A percentile compares a stretch with the other conserved stretches of the same genome.
Conservation (phyloP, 2,797 vertebrate genomes). For the Spinibarbus caldwelli region DNA sequence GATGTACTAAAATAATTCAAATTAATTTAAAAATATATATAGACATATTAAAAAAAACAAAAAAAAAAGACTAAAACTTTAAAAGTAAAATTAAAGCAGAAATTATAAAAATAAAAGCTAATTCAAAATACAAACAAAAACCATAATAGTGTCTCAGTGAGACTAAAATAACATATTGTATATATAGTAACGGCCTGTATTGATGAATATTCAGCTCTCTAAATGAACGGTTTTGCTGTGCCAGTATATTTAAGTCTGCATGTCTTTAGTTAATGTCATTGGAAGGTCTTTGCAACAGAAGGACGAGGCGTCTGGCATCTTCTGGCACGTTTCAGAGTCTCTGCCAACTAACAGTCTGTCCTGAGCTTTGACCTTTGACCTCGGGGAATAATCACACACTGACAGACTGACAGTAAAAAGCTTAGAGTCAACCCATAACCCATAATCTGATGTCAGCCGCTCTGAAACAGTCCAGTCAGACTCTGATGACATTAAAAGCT, state of each 20-base stretch:
- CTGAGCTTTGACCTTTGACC: conserved; percentile 50
- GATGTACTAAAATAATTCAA: too few relatives aligned
- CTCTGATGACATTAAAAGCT: conserved; percentile 34
- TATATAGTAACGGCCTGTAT: too few relatives aligned
- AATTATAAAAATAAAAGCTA: background rate
- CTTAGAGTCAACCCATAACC: conserved; percentile 44
- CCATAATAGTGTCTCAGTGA: background rate
- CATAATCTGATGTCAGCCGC: conserved; percentile 34
- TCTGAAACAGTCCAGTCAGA: background rate
- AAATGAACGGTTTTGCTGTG: background rate
- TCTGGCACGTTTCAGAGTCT: background rate
- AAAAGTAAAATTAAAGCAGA: background rate
- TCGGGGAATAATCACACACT: conserved; percentile 26
- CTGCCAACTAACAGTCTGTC: conserved; percentile 1
- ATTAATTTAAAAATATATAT: too few relatives aligned
- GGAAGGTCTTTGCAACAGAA: conserved; percentile 2
- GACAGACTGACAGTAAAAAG: conserved; percentile 39
- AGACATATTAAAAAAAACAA: too few relatives aligned
- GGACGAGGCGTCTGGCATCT: background rate
- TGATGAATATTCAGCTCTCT: background rate
- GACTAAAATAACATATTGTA: background rate
- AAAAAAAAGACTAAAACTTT: too few relatives aligned
- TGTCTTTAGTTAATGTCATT: conserved; percentile 3
- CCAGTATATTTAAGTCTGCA: background rate
- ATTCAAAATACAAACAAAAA: background rate